Evolutionary conservation across 2,888 invertebrate species (phyloP), one percentile per base, ranked within the genome.

Genomic region (Acrobasis suavella): DNA sequence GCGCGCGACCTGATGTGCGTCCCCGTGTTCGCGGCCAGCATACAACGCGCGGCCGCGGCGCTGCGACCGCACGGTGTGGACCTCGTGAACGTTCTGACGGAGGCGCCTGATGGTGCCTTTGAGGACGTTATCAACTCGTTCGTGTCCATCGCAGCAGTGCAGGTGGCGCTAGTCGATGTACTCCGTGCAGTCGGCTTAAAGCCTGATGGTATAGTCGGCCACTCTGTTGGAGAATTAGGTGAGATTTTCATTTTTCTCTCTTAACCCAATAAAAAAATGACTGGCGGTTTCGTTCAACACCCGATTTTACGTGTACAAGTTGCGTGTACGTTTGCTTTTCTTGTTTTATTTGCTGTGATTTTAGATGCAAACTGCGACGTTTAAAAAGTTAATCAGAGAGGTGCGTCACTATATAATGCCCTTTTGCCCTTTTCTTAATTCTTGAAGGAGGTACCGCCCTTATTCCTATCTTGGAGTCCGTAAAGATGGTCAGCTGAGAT

Each of bases 161-260:
- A 99, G 93, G 97, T 99, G 62, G 99, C 97, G 39, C 92, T 99
- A n/a, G 97, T 98, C 0, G 99, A 99, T 87, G 89, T 98, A 62
- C 91, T 99, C 68, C 94, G 93, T 63, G 92, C 93, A 17, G 81
- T 96, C 32, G 97, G 96, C 68, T 94, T 99, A 54, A 92, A 93
- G 63, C 98, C 99, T 6, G 98, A 99, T 85, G 98, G 98, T 62
- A 98, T 99, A 79, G 94, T 99, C 62, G 99, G 99, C 0, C 99
- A 99, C 88, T 99, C 98, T 42, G 97, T 97, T 12, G 98, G 98
- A 46, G 98, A 98, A 91, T 93, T 97, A 72, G 96, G 96, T 83
- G 55, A 76, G 81, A 32, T 32, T 32, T 32, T 71, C 14, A 2
- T 50, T 46, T 32, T n/a, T 38, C 50, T 38, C 39, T 9, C 7